These are phyloP conservation scores for Brachionus plicatilis DNA, from an alignment of 1,140 invertebrate species.

Conservation along the genomic window DNA sequence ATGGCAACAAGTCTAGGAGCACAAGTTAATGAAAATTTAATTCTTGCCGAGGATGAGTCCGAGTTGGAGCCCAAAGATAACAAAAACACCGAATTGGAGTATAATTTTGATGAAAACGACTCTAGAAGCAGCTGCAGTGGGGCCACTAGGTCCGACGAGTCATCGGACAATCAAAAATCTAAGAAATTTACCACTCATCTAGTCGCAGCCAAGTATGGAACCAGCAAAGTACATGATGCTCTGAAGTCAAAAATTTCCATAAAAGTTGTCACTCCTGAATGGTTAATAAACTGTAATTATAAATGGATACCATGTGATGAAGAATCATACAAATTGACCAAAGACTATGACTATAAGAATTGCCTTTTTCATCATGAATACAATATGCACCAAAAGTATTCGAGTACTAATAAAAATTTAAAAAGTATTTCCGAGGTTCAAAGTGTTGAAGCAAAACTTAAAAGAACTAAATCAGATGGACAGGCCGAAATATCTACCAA, in stretches of 20 bases:
- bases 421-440: neutral
- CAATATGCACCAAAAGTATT: constrained; percentile 39
- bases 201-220: constrained; percentile 28
- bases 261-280: constrained; percentile 36
- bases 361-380: constrained; percentile 37
- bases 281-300: constrained; percentile 39
- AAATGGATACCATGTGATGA: constrained; percentile 11
- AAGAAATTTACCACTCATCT: constrained; percentile 22
- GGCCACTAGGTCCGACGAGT: neutral
- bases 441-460: neutral
- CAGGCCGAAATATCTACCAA: neutral
- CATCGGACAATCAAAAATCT: neutral
- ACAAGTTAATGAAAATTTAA: constrained; percentile 7
- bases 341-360: constrained; percentile 37
- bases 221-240: constrained; percentile 23
- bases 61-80: neutral
- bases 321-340: constrained; percentile 32
- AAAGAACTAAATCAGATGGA: neutral
- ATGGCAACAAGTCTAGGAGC: constrained; percentile 16
- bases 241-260: constrained; percentile 28
- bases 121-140: constrained; percentile 6
- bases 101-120: constrained; percentile 28
- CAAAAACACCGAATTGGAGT: neutral
- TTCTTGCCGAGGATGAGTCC: constrained; percentile 8
- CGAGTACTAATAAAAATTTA: neutral